A percentile compares a stretch with the other conserved stretches of the same genome.
Evolutionary conservation across 2,888 invertebrate species (phyloP).

Genomic region (Acanthosepion pharaonis): DNA sequence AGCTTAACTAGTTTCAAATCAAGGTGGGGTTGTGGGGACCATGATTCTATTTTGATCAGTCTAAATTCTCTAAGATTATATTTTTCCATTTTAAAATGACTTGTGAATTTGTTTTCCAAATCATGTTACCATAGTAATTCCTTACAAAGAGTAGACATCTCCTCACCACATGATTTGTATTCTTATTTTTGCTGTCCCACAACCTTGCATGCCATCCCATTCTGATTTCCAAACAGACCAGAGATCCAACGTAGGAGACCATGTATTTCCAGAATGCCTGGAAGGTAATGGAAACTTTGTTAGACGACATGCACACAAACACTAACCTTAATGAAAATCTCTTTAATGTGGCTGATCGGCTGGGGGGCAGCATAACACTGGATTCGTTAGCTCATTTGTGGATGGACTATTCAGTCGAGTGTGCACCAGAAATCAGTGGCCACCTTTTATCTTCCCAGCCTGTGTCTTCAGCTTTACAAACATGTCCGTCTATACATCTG

Average conservation of each 20-base stretch:
- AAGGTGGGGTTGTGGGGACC: too few species aligned
- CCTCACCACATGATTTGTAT: not conserved
- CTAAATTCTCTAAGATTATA: too few species aligned
- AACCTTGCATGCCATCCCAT: not conserved
- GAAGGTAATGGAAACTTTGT: not conserved
- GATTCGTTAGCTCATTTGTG: slow-evolving; percentile 23
- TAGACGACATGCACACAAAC: not conserved
- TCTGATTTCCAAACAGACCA: too few species aligned
- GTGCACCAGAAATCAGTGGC: not conserved
- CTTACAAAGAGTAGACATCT: too few species aligned
- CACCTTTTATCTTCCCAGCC: not conserved
- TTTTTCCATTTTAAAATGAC: too few species aligned
- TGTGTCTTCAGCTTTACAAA: not conserved
- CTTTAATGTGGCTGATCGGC: not conserved
- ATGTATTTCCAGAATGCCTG: not conserved
- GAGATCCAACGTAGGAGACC: not conserved
- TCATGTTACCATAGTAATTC: too few species aligned
- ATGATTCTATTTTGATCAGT: too few species aligned
- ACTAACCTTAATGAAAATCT: not conserved
- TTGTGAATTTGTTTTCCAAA: too few species aligned
- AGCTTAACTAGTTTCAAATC: too few species aligned
- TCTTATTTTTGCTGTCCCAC: not conserved
- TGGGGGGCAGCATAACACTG: not conserved
- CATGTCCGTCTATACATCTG: not conserved
- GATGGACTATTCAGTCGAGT: not conserved